Conservation (phyloP, 2,888 invertebrate genomes). For the Sinohyriopsis cumingii region DNA sequence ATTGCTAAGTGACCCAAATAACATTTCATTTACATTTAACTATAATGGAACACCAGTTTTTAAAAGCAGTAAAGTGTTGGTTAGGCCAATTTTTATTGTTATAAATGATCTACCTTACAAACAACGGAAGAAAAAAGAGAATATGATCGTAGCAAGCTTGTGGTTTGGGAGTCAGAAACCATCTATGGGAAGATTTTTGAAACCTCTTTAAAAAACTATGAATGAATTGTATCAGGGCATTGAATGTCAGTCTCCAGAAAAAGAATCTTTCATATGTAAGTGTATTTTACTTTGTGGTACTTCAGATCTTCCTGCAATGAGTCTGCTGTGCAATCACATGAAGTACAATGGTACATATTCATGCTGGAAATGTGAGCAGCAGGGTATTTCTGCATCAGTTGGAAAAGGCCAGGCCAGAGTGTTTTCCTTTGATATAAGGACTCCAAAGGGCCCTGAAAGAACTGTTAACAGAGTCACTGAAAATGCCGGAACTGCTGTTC, state of each 20-base stretch:
- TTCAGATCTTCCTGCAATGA: slow-evolving; percentile 24
- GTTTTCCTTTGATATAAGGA: too few relatives aligned
- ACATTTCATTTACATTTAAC: slow-evolving; percentile 13
- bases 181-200: too few relatives aligned
- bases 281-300: slow-evolving; percentile 16
- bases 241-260: slow-evolving; percentile 4
- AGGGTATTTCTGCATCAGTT: too few relatives aligned
- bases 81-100: slow-evolving; percentile 23
- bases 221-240: too few relatives aligned
- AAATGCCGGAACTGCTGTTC: too few relatives aligned
- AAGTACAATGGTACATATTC: slow-evolving; percentile 27
- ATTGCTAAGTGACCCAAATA: slow-evolving; percentile 1
- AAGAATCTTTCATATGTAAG: slow-evolving; percentile 14
- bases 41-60: slow-evolving; percentile 24
- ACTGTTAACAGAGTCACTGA: too few relatives aligned
- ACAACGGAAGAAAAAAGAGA: slow-evolving; percentile 4
- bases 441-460: too few relatives aligned
- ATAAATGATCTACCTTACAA: slow-evolving; percentile 17
- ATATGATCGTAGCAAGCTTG: too few relatives aligned
- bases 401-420: too few relatives aligned
- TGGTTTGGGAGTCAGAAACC: too few relatives aligned
- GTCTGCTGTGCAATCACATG: slow-evolving; percentile 19
- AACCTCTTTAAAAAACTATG: too few relatives aligned
- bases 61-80: slow-evolving; percentile 11
- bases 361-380: too few relatives aligned